Evolutionary conservation across 2,113 vertebrate genomes (phyloP).

Genomic region (Eleginops maclovinus): DNA sequence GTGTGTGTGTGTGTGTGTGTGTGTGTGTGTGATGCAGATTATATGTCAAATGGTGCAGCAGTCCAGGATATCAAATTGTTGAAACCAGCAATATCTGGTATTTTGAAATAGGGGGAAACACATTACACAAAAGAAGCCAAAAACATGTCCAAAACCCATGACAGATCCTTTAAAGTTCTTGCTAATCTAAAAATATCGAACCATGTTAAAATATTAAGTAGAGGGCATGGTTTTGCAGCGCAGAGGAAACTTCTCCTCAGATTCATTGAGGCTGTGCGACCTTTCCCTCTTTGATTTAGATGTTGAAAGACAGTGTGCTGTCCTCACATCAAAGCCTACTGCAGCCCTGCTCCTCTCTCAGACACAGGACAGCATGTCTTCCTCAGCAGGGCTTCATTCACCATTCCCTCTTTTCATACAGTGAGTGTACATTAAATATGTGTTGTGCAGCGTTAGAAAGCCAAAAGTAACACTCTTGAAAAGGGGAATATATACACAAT

Average conservation of each 20-base stretch:
- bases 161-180: conserved; percentile 9
- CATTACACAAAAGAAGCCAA: conserved; percentile 3
- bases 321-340: conserved; percentile 56
- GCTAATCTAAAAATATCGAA: not conserved
- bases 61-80: conserved; percentile 55
- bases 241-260: conserved; percentile 35
- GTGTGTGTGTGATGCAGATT: conserved; percentile 42
- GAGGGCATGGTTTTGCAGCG: conserved; percentile 20
- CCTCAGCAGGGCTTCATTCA: conserved; percentile 20
- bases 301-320: conserved; percentile 62
- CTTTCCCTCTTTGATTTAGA: conserved; percentile 62
- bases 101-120: not conserved
- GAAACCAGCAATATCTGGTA: conserved; percentile 31
- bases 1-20: conserved; percentile 12
- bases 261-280: conserved; percentile 51
- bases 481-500: not conserved
- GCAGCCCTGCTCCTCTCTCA: conserved; percentile 23
- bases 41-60: conserved; percentile 61
- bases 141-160: not conserved
- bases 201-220: conserved; percentile 18
- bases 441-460: conserved; percentile 4
- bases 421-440: conserved; percentile 4
- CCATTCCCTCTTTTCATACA: conserved; percentile 3
- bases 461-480: not conserved
- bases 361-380: conserved; percentile 36